Evolutionary conservation across 2,113 vertebrate genomes (phyloP).

Genomic region (Chelonoidis abingdonii): DNA sequence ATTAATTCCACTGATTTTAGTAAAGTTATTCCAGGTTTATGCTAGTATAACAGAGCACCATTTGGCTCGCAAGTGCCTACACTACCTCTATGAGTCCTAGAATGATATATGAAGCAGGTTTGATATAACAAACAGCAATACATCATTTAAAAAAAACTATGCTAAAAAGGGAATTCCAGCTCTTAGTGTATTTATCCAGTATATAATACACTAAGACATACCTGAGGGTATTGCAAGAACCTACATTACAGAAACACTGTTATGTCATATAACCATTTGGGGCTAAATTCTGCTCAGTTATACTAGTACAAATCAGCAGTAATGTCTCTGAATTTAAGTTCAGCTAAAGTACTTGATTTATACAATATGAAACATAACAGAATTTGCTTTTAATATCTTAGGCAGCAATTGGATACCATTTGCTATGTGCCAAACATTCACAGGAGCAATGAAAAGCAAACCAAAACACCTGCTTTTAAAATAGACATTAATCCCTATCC

Average conservation of each 20-base stretch:
- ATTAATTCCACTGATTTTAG: neutral
- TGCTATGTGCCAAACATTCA: neutral
- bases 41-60: neutral
- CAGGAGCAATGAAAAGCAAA: neutral
- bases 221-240: neutral
- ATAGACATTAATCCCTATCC: neutral
- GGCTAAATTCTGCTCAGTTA: neutral
- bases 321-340: neutral
- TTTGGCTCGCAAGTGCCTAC: neutral
- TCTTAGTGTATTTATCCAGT: neutral
- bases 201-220: neutral
- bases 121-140: neutral
- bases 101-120: neutral
- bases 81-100: neutral
- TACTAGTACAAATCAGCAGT: neutral
- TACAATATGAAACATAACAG: neutral
- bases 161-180: neutral
- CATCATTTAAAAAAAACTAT: neutral
- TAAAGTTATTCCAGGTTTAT: neutral
- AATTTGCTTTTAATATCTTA: neutral
- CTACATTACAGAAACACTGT: neutral
- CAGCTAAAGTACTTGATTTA: neutral
- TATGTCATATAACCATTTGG: neutral
- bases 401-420: neutral
- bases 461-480: neutral